Evolutionary conservation across 2,113 vertebrate genomes (phyloP).

Genomic region (Thomomys bottae): DNA sequence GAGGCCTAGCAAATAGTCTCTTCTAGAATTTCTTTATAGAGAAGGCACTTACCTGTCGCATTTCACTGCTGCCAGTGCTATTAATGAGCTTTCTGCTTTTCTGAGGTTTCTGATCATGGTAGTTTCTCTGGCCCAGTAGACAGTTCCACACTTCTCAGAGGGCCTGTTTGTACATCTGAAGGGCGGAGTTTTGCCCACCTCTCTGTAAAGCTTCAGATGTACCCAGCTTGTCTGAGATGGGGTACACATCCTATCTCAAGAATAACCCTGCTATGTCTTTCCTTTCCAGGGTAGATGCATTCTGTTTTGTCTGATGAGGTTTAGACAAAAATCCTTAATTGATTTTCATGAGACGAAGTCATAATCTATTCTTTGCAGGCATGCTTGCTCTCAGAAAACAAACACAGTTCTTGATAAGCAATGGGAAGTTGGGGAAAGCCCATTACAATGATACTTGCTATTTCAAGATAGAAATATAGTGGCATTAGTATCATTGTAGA

Average conservation of each 20-base stretch:
- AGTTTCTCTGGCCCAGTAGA: not conserved
- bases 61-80: no score
- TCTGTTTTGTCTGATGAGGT: conserved; percentile 40
- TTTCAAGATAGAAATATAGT: conserved; percentile 67
- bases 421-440: conserved; percentile 17
- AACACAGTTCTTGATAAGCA: conserved; percentile 15
- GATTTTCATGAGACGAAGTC: conserved; percentile 72
- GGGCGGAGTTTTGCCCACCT: accelerated
- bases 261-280: not conserved
- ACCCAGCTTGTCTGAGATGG: not conserved
- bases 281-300: not conserved
- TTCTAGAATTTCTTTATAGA: not conserved
- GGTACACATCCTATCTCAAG: not conserved
- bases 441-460: conserved; percentile 32
- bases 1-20: not conserved
- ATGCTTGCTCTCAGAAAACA: conserved; percentile 41
- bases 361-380: conserved; percentile 66
- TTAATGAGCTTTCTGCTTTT: not conserved
- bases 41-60: not conserved
- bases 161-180: not conserved
- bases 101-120: not conserved
- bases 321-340: conserved; percentile 74
- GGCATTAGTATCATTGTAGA: conserved; percentile 14
- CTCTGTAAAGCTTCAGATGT: not conserved
- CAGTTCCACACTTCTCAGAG: not conserved